A percentile compares a stretch with the other conserved stretches of the same genome.
Conservation (phyloP, 2,888 invertebrate species). For the Ellobium chinense region DNA sequence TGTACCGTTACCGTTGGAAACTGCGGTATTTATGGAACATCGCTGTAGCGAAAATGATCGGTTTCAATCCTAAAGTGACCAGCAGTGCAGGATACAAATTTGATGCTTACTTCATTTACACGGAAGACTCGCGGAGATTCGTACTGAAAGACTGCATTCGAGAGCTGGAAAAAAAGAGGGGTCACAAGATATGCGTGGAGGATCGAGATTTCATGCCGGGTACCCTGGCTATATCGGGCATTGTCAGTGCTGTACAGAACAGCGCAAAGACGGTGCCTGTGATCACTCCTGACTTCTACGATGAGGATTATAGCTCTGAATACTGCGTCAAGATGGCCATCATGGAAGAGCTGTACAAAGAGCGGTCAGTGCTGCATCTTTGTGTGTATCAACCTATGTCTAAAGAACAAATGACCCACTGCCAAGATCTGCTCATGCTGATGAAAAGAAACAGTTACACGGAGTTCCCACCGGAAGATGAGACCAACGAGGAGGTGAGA, state of each 20-base stretch:
- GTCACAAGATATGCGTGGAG: constrained; percentile 35
- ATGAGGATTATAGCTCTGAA: constrained; percentile 19
- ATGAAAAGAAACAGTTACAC: constrained; percentile 28
- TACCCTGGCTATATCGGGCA: constrained; percentile 14
- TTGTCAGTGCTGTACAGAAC: constrained; percentile 33
- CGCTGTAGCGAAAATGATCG: background rate
- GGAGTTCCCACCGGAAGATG: constrained; percentile 19
- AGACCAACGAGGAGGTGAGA: background rate
- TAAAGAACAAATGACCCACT: constrained; percentile 3
- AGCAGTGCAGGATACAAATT: constrained; percentile 5
- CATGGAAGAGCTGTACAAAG: constrained; percentile 36
- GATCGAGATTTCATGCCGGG: constrained; percentile 41
- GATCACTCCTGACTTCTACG: constrained; percentile 17
- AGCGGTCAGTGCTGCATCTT: constrained; percentile 31
- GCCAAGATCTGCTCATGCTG: background rate
- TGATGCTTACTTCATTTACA: constrained; percentile 40
- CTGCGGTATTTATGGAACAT: constrained; percentile 25
- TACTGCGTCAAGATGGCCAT: constrained; percentile 47
- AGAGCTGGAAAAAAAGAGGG: constrained; percentile 29
- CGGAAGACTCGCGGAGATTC: constrained; percentile 11
- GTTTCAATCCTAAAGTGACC: background rate
- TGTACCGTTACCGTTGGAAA: constrained; percentile 32
- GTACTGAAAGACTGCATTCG: constrained; percentile 13
- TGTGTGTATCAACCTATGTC: constrained; percentile 22
- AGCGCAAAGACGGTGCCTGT: constrained; percentile 42